Conservation (phyloP, 2,113 vertebrate species). For the Rhynchomys soricoides region DNA sequence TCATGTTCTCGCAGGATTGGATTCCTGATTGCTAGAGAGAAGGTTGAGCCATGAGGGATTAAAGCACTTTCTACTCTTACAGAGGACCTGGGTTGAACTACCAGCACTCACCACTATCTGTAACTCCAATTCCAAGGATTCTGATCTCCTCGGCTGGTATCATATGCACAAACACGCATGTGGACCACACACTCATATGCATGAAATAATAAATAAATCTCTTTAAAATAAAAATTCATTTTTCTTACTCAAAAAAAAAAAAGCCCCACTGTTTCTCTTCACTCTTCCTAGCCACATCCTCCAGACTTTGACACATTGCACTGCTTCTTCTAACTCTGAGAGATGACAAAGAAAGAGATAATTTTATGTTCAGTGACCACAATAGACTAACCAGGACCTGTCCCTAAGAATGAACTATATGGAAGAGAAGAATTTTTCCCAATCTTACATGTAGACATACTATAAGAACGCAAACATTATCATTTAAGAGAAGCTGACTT, state of each 20-base stretch:
- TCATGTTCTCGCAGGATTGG: not conserved
- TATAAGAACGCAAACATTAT: not conserved
- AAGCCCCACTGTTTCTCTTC: not conserved
- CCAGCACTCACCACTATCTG: not conserved
- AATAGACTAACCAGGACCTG: not conserved
- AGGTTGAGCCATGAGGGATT: not conserved
- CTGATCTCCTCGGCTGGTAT: not conserved
- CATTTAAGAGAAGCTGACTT: not conserved
- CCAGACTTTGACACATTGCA: not conserved
- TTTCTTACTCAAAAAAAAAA: not conserved
- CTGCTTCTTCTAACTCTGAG: not conserved
- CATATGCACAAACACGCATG: not conserved
- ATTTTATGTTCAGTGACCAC: not conserved
- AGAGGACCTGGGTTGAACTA: too few relatives aligned
- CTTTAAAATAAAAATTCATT: not conserved
- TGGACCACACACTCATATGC: not conserved
- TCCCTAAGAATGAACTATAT: conserved; percentile 4
- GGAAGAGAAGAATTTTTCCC: not conserved
- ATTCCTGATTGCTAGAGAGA: not conserved
- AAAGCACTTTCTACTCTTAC: not conserved
- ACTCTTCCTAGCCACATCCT: not conserved
- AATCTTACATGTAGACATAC: not conserved
- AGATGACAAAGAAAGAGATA: not conserved
- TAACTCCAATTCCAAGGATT: not conserved
- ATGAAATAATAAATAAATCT: not conserved